Conservation (phyloP, 2,113 vertebrate species). For the Cervus canadensis region DNA sequence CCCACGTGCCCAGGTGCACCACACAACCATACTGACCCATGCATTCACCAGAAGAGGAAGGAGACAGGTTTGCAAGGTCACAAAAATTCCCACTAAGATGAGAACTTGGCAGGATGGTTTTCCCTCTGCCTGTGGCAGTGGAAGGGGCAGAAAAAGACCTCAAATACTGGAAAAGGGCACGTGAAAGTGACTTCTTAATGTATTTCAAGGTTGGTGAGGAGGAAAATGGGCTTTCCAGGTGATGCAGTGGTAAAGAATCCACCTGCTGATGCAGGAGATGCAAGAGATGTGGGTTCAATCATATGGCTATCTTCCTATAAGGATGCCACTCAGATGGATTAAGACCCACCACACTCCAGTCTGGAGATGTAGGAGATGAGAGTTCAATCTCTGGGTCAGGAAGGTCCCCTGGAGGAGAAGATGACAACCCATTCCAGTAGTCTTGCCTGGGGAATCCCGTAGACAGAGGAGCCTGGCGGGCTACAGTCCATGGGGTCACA, state of each 20-base stretch:
- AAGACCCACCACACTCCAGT: background rate
- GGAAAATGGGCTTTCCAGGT: background rate
- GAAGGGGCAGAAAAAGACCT: background rate
- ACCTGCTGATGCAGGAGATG: background rate
- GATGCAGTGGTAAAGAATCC: background rate
- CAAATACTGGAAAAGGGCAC: background rate
- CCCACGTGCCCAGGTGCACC: background rate
- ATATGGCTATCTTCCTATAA: background rate
- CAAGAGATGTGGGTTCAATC: background rate
- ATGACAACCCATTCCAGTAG: background rate
- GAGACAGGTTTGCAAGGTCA: background rate
- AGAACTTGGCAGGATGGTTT: background rate
- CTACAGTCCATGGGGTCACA: background rate
- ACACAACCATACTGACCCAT: background rate
- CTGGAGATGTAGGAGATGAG: background rate
- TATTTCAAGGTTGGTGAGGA: background rate
- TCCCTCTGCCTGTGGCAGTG: background rate
- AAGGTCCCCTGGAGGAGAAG: background rate
- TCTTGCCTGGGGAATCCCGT: background rate
- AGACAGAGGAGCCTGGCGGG: background rate
- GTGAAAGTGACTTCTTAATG: background rate
- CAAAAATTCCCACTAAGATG: background rate
- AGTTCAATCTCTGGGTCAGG: background rate
- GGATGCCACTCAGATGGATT: background rate
- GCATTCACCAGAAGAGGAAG: background rate